Evolutionary conservation across 2,797 vertebrate genomes (phyloP).

Genomic region (Anomalospiza imberbis): DNA sequence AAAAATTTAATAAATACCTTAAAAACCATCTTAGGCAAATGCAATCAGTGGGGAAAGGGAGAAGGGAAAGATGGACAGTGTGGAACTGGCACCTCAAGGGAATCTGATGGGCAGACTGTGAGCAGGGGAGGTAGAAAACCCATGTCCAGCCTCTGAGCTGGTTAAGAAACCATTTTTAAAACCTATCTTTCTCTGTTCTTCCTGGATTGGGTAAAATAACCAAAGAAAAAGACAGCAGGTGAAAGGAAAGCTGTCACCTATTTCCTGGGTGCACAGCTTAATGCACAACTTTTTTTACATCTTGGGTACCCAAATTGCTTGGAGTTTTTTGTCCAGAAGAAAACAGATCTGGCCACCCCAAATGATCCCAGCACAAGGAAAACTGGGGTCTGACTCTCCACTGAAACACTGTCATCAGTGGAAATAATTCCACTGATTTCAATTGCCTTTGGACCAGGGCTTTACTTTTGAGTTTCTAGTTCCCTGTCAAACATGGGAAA

Average conservation of each 20-base stretch:
- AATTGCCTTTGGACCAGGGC: background rate
- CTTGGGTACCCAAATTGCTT: background rate
- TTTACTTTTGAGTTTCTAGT: background rate
- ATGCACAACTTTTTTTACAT: background rate
- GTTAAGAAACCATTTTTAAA: background rate
- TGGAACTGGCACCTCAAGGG: background rate
- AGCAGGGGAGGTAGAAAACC: background rate
- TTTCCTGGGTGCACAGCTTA: background rate
- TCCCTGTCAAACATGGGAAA: background rate
- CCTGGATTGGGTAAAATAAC: background rate
- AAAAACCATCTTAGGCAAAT: background rate
- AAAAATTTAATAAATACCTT: background rate
- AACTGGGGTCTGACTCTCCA: background rate
- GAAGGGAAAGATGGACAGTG: background rate
- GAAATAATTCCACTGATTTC: background rate
- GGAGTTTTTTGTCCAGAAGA: background rate
- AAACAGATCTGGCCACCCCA: background rate
- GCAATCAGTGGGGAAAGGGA: background rate
- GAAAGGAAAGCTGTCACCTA: background rate
- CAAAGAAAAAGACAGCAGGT: background rate
- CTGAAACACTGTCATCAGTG: background rate
- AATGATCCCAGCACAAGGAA: background rate
- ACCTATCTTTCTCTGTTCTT: background rate
- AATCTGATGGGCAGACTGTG: background rate
- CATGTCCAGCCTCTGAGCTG: background rate